Evolutionary conservation across 2,888 invertebrate genomes (phyloP).

Genomic region (Lymantria dispar): DNA sequence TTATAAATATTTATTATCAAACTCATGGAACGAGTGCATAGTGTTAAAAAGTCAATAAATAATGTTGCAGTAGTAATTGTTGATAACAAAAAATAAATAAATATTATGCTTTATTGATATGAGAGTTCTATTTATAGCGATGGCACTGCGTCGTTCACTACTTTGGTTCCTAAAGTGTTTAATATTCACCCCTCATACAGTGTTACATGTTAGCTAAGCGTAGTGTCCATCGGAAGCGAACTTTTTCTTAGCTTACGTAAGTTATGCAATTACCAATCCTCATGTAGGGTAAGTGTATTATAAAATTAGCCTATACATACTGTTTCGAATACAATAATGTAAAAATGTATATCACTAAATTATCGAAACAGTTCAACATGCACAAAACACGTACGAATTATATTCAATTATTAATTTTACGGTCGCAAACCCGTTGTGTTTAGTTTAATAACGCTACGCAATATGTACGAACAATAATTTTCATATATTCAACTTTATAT

Average conservation of each 20-base stretch:
- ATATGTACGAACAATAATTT: constrained; percentile 73
- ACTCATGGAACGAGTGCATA: constrained; percentile 52
- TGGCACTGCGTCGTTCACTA: constrained; percentile 50
- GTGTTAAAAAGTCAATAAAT: constrained; percentile 62
- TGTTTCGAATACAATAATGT: constrained; percentile 62
- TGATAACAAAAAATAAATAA: constrained; percentile 58
- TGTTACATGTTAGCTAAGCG: constrained; percentile 25
- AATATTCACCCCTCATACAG: constrained; percentile 17
- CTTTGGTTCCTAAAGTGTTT: constrained; percentile 60
- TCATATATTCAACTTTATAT: constrained; percentile 55
- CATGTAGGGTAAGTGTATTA: constrained; percentile 66
- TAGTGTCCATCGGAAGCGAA: constrained; percentile 47
- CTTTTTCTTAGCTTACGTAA: constrained; percentile 60
- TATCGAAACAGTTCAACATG: constrained; percentile 65
- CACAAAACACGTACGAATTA: constrained; percentile 72
- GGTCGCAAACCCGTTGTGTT: constrained; percentile 20
- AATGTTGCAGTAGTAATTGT: constrained; percentile 74
- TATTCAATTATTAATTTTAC: constrained; percentile 34
- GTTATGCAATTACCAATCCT: constrained; percentile 62
- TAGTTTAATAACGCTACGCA: constrained; percentile 50
- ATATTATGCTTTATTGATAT: constrained; percentile 59
- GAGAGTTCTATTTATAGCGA: constrained; percentile 71
- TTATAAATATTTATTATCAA: constrained; percentile 60
- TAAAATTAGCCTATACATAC: constrained; percentile 65
- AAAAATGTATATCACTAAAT: constrained; percentile 67